Base-by-base conservation (phyloP, 2,888 invertebrate genomes). In the Electrophaes corylata region DNA sequence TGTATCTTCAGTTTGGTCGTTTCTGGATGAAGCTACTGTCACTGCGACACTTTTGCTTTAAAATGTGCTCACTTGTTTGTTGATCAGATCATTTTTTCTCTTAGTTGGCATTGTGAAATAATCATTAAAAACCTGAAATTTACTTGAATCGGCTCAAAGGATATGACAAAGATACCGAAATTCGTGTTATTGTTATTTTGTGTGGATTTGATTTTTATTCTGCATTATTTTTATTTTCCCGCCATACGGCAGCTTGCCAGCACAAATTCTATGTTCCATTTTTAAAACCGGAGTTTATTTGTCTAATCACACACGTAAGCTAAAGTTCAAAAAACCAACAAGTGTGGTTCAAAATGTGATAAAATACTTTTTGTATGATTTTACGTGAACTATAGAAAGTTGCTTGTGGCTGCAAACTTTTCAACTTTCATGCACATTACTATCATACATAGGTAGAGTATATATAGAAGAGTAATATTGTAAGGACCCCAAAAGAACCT, bases 31-130 rank as follows among this genome's bases (percentile, higher is more conserved):
- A n/a, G n/a, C n/a, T n/a, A n/a, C n/a, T n/a, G n/a, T n/a, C n/a
- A n/a, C n/a, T n/a, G n/a, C n/a, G n/a, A n/a, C n/a, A n/a, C n/a
- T n/a, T n/a, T n/a, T n/a, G n/a, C n/a, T n/a, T n/a, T n/a, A n/a
- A n/a, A n/a, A n/a, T 14, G 14, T 35, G 12, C 41, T 52, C 11
- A 57, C 57, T 52, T 57, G 57, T 39, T 57, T 52, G 20, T 10
- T 14, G n/a, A 43, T 29, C 29, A 47, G 29, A 20, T 2, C 6
- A 3, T 47, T 2, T 29, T 57, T 57, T 18, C 1, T 40, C 11
- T 12, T 40, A 26, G 23, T 12, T 6, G 57, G 57, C 57, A 57
- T 57, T 43, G 8, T 29, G 2, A 10, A n/a, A 40, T 3, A 31
- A 39, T 1, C 1, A 31, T 19, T 1, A 11, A 29, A 35, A 5